Base-by-base conservation (phyloP, 2,113 vertebrate genomes). In the Pachypanchax playfairii region DNA sequence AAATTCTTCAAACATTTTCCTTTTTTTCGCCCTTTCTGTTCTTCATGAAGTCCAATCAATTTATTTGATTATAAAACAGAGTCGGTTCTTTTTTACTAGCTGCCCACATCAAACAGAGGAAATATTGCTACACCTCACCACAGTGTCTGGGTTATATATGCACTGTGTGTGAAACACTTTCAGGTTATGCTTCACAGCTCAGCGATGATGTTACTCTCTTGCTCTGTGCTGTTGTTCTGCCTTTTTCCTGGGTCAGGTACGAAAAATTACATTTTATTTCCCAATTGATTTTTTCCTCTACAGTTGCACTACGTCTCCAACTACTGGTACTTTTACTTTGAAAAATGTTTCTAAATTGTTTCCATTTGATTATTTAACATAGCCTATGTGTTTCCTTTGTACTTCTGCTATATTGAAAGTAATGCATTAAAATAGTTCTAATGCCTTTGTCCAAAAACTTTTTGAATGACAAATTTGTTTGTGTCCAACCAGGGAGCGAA, bases 171-270 rank as follows among this genome's bases (percentile, higher is more conserved):
- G 11, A 51, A 14, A 51, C 36, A 41, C 3, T 29, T 8, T 7
- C 46, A 18, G 18, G 10, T 2, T 4, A 4, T 12, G 5, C 31
- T 14, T 43, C 5, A 50, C 20, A n/a, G 24, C 43, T 41, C 15
- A 39, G 59, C 9, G 20, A 86, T 75, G 73, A 51, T 22, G 49
- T 8, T 6, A 0, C 10, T 51, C 9, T 13, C 3, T 12, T 67
- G 28, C 38, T 14, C 2, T 20, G 3, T 53, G 5, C 22, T 75
- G 38, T 31, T 70, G 35, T 22, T 77, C n/a, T 70, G 43, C 39
- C 17, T 57, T 29, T 70, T 21, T 25, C 38, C 18, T 17, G 20
- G 3, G 18, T 72, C 75, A 57, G 69, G 80, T 86, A 76, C 0
- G 25, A 47, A 1, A 2, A 1, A 48, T 57, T 18, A 0, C 4